These are phyloP conservation scores for Sphaerophoria rueppellii DNA, from an alignment of 2,888 invertebrate species.

Conservation along the genomic window DNA sequence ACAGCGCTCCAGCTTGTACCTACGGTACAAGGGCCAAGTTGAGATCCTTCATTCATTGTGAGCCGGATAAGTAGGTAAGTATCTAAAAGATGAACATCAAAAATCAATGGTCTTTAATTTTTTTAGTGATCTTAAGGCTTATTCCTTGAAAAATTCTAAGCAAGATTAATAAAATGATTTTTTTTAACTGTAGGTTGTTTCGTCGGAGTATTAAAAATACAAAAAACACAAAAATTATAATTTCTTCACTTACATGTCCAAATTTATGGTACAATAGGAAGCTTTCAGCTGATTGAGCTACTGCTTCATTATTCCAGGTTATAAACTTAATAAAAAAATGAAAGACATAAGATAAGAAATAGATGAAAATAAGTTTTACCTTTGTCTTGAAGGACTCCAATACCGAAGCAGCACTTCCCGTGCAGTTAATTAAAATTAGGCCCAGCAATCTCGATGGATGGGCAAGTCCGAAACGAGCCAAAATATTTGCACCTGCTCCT, in stretches of 20 bases:
- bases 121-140: too few relatives aligned
- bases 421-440: constrained; percentile 92
- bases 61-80: too few relatives aligned
- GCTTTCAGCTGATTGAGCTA: constrained; percentile 93
- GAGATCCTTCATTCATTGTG: too few relatives aligned
- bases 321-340: constrained; percentile 85
- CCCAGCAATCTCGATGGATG: constrained; percentile 91
- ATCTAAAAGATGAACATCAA: too few relatives aligned
- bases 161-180: too few relatives aligned
- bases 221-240: background rate
- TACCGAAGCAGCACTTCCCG: constrained; percentile 92
- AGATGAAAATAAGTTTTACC: constrained; percentile 81
- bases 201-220: too few relatives aligned
- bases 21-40: too few relatives aligned
- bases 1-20: too few relatives aligned
- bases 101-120: too few relatives aligned
- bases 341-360: background rate
- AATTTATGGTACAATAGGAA: constrained; percentile 95
- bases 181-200: too few relatives aligned
- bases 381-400: constrained; percentile 93
- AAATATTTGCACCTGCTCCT: constrained; percentile 93
- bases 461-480: constrained; percentile 92
- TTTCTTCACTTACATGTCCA: constrained; percentile 89
- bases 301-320: constrained; percentile 91
- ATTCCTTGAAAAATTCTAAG: too few relatives aligned